Conservation (phyloP, 2,888 invertebrate genomes). For the Onthophagus sagittarius region DNA sequence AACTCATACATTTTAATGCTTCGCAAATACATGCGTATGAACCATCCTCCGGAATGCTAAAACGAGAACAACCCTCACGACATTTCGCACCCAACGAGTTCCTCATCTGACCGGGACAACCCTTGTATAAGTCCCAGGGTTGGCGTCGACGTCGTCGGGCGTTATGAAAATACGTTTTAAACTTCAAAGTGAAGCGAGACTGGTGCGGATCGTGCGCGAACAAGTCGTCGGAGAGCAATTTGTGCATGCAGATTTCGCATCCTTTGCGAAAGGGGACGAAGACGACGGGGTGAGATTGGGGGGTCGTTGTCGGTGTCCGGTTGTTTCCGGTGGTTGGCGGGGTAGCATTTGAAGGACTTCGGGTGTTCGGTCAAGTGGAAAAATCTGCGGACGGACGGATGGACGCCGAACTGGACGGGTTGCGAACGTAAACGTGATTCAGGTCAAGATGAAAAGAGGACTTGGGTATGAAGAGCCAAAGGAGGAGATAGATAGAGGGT, state of each 20-base stretch:
- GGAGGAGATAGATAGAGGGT: neutral
- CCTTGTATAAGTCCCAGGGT: neutral
- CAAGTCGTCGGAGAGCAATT: constrained; percentile 39
- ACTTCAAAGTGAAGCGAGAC: constrained; percentile 42
- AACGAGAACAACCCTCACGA: constrained; percentile 26
- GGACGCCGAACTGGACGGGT: neutral
- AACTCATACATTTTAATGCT: constrained; percentile 33
- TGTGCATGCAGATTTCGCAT: constrained; percentile 43
- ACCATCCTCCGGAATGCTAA: constrained; percentile 15
- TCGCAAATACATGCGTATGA: constrained; percentile 32
- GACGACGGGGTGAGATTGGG: neutral
- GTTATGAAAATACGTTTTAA: constrained; percentile 46
- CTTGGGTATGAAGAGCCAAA: neutral
- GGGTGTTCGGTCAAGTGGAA: neutral
- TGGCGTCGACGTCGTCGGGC: constrained; percentile 26
- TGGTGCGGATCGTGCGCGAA: constrained; percentile 39
- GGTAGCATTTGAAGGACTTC: neutral
- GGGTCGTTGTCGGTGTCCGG: neutral
- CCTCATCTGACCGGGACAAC: constrained; percentile 10
- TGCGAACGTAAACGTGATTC: neutral
- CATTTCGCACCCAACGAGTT: constrained; percentile 29
- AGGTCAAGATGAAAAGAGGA: neutral
- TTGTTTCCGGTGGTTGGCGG: neutral
- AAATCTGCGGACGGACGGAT: neutral
- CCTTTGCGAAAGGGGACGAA: neutral